A percentile compares a stretch with the other conserved stretches of the same genome.
Conservation (phyloP, 92 coral and sea anemone genomes). For the Bergia puertoricense region DNA sequence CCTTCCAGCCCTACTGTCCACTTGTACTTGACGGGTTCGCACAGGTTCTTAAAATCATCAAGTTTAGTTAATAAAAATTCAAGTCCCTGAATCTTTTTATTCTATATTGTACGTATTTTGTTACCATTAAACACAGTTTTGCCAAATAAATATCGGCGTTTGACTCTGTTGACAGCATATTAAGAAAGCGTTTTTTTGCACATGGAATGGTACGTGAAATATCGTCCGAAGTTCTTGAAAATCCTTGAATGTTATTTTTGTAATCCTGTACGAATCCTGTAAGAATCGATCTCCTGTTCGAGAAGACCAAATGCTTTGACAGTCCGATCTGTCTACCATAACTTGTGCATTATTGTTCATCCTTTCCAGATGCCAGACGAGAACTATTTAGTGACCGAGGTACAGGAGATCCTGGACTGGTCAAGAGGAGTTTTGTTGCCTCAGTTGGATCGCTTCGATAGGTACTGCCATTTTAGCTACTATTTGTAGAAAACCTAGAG, state of each 20-base stretch:
- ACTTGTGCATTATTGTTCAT: neutral
- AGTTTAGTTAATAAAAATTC: neutral
- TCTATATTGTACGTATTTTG: neutral
- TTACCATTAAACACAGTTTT: too few relatives aligned
- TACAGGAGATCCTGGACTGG: constrained; percentile 75
- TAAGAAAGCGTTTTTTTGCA: neutral
- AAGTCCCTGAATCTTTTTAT: neutral
- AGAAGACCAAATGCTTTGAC: neutral
- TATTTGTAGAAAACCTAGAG: neutral
- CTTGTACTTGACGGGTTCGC: neutral
- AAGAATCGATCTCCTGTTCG: neutral
- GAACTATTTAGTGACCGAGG: constrained; percentile 52
- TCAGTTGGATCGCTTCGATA: constrained; percentile 41
- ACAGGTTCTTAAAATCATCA: neutral
- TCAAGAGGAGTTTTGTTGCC: constrained; percentile 74
- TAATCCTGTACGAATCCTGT: too few relatives aligned
- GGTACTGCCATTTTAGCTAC: neutral
- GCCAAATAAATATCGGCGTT: too few relatives aligned
- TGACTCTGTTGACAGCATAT: too few relatives aligned
- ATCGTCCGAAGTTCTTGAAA: neutral
- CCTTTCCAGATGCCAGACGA: constrained; percentile 31
- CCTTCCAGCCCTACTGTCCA: too few relatives aligned
- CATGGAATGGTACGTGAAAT: neutral
- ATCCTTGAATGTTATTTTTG: too few relatives aligned
- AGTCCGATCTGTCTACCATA: neutral